Evolutionary conservation across 2,888 invertebrate genomes (phyloP), one percentile per base, ranked within the genome.

Genomic region (Cerceris rybyensis): DNA sequence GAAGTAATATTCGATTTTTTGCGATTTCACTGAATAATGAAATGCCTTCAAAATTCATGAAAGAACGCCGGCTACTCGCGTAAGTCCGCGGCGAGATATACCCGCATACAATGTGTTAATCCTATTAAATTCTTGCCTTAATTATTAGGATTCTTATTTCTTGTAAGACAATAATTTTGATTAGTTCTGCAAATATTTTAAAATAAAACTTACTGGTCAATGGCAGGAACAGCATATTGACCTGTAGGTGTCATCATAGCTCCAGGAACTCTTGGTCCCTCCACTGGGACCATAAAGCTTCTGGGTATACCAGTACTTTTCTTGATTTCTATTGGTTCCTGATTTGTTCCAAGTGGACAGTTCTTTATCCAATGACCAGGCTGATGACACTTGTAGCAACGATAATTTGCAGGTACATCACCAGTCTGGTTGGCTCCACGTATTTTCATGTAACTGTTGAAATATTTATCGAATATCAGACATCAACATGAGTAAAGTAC

Each of bases 311-410:
- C 99, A 49, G 99, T 99, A 90, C 98, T 98, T 88, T 98, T 95
- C 90, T 98, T 98, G 77, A 98, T 96, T 91, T 98, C 97, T 79
- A 95, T 93, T 17, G 95, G 94, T 90, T 95, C 96, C 93, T 94
- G 93, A 81, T 93, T 93, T 75, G 94, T 93, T 63, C 95, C 95
- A 80, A 95, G 93, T 8, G 98, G 98, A 92, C 99, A 99, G 92
- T 98, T 97, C 92, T 97, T 98, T 84, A 98, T 98, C 98, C 98
- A 99, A 93, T 99, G 99, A 0, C 99, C 99, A 75, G 96, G 95
- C 92, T 98, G 96, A 88, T 97, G 96, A 93, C 99, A 99, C 92
- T 97, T 97, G 91, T 96, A 97, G 93, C 99, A 99, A 63, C 96
- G 95, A 93, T 99, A 99, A 90, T 96, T 96, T n/a, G 96, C 93